Conservation (phyloP, 2,797 vertebrate species). For the Adrianichthys oophorus region DNA sequence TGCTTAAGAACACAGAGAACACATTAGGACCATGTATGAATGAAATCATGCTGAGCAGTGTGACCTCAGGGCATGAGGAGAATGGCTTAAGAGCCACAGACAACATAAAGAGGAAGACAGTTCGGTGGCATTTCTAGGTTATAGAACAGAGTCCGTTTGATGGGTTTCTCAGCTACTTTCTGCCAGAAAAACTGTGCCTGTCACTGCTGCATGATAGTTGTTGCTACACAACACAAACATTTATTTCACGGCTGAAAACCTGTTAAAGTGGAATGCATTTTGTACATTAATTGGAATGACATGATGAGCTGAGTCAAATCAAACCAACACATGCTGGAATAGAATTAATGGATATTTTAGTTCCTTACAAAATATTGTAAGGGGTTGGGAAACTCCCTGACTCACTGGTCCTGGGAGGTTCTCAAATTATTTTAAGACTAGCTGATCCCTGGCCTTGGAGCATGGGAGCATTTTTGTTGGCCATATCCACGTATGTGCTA, state of each 20-base stretch:
- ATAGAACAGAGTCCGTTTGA: constrained; percentile 31
- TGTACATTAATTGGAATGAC: constrained; percentile 4
- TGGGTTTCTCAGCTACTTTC: constrained; percentile 7
- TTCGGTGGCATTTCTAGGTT: constrained; percentile 44
- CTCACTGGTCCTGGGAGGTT: constrained; percentile 30
- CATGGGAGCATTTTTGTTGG: constrained; percentile 3
- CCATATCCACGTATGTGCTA: background rate
- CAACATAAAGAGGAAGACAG: constrained; percentile 33
- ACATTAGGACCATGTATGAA: constrained; percentile 57
- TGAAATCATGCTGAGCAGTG: constrained; percentile 27
- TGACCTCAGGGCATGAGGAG: constrained; percentile 36
- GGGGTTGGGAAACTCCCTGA: constrained; percentile 37
- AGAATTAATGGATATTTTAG: constrained; percentile 22
- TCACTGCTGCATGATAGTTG: constrained; percentile 20
- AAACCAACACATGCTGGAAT: constrained; percentile 19
- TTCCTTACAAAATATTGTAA: constrained; percentile 44
- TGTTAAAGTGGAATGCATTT: constrained; percentile 2
- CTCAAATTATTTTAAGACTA: constrained; percentile 18
- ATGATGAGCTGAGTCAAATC: constrained; percentile 2
- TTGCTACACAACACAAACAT: constrained; percentile 4
- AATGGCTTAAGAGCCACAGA: constrained; percentile 32
- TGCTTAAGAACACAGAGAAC: constrained; percentile 56
- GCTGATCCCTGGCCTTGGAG: constrained; percentile 6
- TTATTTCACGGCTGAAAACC: background rate
- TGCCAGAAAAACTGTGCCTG: constrained; percentile 20